Evolutionary conservation across 2,888 invertebrate genomes (phyloP).

Genomic region (Embidobia sp.): DNA sequence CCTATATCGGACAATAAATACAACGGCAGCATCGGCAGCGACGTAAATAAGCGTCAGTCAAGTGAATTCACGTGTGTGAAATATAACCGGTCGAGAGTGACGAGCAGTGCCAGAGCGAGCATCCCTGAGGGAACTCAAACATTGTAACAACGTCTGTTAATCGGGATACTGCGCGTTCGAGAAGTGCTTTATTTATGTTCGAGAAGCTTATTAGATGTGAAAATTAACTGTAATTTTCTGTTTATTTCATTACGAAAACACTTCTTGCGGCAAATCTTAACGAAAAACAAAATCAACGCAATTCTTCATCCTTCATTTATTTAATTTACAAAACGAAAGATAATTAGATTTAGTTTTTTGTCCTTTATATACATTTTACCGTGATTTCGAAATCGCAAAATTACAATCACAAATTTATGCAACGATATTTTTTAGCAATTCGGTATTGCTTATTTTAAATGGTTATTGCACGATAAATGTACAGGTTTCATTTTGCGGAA

Average conservation of each 20-base stretch:
- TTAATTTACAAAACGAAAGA: too few relatives aligned
- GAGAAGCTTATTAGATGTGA: constrained; percentile 34
- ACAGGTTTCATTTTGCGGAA: constrained; percentile 17
- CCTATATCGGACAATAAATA: constrained; percentile 59
- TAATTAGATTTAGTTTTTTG: too few relatives aligned
- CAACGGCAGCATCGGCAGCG: constrained; percentile 46
- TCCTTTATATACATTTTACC: too few relatives aligned
- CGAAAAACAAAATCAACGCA: too few relatives aligned
- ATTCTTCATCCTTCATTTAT: too few relatives aligned
- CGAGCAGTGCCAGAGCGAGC: constrained; percentile 47
- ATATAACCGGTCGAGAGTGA: constrained; percentile 58
- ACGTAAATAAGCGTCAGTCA: constrained; percentile 60
- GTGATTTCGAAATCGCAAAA: too few relatives aligned
- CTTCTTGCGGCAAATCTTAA: too few relatives aligned
- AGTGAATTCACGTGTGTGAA: constrained; percentile 63
- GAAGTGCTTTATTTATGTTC: constrained; percentile 24
- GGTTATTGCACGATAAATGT: constrained; percentile 8
- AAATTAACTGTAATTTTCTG: constrained; percentile 13
- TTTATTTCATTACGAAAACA: not conserved
- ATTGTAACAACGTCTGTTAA: constrained; percentile 48
- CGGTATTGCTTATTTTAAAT: too few relatives aligned
- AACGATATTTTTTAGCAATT: too few relatives aligned
- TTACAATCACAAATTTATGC: not conserved
- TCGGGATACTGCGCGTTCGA: constrained; percentile 27
- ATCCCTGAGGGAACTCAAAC: constrained; percentile 46